phyloP scores from a whole-genome alignment of 2,888 invertebrate genomes.

The Agriopis marginaria region DNA sequence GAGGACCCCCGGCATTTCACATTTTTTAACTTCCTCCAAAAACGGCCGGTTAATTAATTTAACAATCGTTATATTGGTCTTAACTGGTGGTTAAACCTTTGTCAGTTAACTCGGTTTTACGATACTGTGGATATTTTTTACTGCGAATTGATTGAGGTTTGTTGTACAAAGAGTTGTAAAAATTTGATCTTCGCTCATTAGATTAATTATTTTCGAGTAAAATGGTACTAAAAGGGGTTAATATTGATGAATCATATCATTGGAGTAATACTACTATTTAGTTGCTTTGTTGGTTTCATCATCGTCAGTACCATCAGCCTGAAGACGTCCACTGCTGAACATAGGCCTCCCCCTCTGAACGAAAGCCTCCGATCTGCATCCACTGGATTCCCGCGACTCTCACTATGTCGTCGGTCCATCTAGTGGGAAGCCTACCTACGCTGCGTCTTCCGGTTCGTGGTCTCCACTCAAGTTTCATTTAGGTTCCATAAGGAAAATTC shows the following conservation, averaged over 20 bases:
- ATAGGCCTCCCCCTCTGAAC: no score
- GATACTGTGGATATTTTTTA: constrained; percentile 61
- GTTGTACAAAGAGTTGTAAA: constrained; percentile 45
- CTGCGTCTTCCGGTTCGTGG: no score
- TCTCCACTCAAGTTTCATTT: no score
- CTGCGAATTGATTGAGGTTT: constrained; percentile 74
- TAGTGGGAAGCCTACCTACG: no score
- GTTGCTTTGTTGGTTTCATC: no score
- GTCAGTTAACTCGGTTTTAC: constrained; percentile 63
- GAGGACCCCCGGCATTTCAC: background rate
- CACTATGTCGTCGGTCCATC: no score
- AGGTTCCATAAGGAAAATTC: no score
- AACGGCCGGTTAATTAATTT: constrained; percentile 76
- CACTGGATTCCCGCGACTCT: no score
- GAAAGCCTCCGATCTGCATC: no score
- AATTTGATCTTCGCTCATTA: constrained; percentile 11
- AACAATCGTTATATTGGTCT: constrained; percentile 79
- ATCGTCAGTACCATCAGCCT: no score
- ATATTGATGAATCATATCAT: constrained; percentile 1
- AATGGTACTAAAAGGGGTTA: background rate
- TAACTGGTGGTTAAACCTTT: constrained; percentile 56
- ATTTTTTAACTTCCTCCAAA: constrained; percentile 59
- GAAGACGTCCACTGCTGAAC: no score
- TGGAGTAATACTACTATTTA: background rate
- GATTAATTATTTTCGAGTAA: constrained; percentile 21